Evolutionary conservation across 2,888 invertebrate genomes (phyloP).

Genomic region (Taenaris catops): DNA sequence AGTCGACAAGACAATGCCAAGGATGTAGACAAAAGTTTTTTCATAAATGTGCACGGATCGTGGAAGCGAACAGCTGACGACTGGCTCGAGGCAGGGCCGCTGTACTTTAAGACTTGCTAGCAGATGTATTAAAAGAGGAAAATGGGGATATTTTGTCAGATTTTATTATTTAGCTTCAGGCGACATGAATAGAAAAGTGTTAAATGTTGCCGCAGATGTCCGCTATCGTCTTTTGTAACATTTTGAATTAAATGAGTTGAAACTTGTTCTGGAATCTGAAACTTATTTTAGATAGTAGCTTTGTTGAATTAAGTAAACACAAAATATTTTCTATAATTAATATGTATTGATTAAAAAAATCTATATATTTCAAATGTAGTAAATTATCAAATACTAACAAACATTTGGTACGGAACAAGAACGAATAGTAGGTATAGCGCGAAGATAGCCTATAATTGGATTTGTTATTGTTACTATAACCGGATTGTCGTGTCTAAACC

Average conservation of each 20-base stretch:
- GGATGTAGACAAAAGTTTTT: conserved; percentile 69
- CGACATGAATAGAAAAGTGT: conserved; percentile 46
- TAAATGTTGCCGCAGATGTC: conserved; percentile 27
- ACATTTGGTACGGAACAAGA: too few species aligned
- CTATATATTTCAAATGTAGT: too few species aligned
- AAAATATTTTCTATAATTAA: too few species aligned
- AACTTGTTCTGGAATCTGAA: conserved; percentile 5
- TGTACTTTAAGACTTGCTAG: conserved; percentile 54
- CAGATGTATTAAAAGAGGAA: conserved; percentile 71
- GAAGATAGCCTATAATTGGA: conserved; percentile 28
- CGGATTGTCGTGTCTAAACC: conserved; percentile 50
- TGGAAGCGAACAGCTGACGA: conserved; percentile 65
- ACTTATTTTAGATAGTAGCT: too few species aligned
- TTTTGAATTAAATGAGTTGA: conserved; percentile 19
- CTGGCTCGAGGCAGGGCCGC: conserved; percentile 54
- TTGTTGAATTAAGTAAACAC: too few species aligned
- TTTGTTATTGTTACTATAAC: conserved; percentile 29
- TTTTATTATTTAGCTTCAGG: conserved; percentile 57
- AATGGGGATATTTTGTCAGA: conserved; percentile 59
- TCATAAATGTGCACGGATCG: conserved; percentile 70
- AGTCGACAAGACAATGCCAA: conserved; percentile 57
- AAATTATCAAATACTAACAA: too few species aligned
- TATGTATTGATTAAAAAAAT: too few species aligned
- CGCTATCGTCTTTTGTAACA: conserved; percentile 24
- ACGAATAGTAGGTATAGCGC: conserved; percentile 7